A percentile compares a stretch with the other conserved stretches of the same genome.
phyloP scores from a whole-genome alignment of 2,113 vertebrate genomes.

The Fulmarus glacialis region DNA sequence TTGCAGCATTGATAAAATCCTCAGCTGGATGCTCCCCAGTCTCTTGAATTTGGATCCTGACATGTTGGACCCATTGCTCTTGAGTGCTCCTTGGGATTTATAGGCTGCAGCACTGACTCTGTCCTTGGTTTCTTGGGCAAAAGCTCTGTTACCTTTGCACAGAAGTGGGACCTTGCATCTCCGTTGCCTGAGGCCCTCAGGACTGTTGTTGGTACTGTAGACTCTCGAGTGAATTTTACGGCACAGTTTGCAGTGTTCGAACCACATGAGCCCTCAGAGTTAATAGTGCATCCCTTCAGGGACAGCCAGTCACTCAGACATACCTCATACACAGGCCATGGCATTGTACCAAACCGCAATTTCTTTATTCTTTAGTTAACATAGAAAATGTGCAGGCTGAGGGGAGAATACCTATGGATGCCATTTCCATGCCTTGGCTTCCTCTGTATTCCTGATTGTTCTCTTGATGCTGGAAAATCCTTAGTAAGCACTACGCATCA shows the following conservation, averaged over 20 bases:
- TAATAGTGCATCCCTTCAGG: not conserved
- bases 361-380: not conserved
- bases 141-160: not conserved
- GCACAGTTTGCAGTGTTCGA: not conserved
- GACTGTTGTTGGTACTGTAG: not conserved
- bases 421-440: not conserved
- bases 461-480: not conserved
- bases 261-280: not conserved
- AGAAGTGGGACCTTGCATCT: not conserved
- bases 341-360: not conserved
- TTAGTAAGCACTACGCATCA: not conserved
- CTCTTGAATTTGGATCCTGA: not conserved
- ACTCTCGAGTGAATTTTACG: not conserved
- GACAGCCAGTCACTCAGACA: not conserved
- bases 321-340: not conserved
- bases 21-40: not conserved
- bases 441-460: not conserved
- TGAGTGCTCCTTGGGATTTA: not conserved
- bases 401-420: not conserved
- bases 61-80: not conserved
- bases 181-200: not conserved
- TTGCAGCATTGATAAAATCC: not conserved
- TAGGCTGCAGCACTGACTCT: not conserved
- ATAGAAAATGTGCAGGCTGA: not conserved
- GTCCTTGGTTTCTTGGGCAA: not conserved